Percentiles rank a stretch among this genome's conserved stretches.
phyloP scores from a whole-genome alignment of 2,113 vertebrate genomes.

The Tinamus guttatus region DNA sequence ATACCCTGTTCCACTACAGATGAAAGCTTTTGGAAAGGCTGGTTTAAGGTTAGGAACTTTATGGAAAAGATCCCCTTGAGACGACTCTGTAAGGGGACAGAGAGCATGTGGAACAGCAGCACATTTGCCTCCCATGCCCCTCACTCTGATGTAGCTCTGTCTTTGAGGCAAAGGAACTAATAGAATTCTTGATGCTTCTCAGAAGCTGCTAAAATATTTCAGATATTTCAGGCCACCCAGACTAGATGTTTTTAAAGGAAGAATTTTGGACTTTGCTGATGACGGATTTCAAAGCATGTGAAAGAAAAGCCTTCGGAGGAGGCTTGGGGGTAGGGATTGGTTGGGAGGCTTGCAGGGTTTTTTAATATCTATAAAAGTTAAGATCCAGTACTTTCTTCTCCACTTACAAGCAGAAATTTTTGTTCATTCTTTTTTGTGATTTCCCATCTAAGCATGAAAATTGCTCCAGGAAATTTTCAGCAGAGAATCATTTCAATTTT shows the following conservation, averaged over 20 bases:
- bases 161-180: conserved; percentile 47
- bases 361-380: background rate
- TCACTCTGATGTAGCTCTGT: background rate
- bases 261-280: background rate
- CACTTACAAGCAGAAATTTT: background rate
- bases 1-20: conserved; percentile 34
- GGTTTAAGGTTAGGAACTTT: conserved; percentile 43
- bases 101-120: conserved; percentile 3
- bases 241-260: background rate
- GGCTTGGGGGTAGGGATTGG: fast-evolving
- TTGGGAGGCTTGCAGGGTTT: background rate
- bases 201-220: conserved; percentile 8
- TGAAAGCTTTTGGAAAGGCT: conserved; percentile 65
- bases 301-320: background rate
- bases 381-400: background rate
- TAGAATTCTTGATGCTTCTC: background rate
- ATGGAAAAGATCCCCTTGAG: conserved; percentile 23
- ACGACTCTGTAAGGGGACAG: conserved; percentile 20
- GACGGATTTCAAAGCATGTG: conserved; percentile 30
- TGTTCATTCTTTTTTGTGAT: background rate
- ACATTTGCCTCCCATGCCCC: background rate
- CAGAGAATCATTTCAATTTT: background rate
- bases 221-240: background rate
- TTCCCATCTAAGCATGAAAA: background rate
- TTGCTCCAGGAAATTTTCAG: background rate